phyloP scores from a whole-genome alignment of 2,888 invertebrate genomes.

The Antheraea assamensis region DNA sequence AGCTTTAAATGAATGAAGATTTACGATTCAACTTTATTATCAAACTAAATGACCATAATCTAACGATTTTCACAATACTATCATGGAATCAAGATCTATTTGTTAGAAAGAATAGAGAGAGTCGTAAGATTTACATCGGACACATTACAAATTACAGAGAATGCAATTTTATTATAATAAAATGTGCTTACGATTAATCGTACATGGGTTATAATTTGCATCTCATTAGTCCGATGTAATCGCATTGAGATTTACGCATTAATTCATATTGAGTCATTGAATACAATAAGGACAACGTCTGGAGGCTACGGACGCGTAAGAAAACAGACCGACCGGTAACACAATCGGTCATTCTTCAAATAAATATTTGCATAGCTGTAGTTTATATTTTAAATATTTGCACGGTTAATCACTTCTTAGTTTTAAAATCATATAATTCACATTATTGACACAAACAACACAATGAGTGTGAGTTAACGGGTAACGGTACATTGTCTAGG shows the following conservation, averaged over 20 bases:
- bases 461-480: background rate
- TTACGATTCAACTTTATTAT: no score
- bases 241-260: conserved; percentile 32
- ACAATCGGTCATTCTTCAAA: conserved; percentile 28
- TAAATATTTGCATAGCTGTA: conserved; percentile 17
- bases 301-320: conserved; percentile 31
- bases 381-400: conserved; percentile 17
- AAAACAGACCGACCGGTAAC: conserved; percentile 27
- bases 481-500: background rate
- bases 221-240: conserved; percentile 33
- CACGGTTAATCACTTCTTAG: conserved; percentile 15
- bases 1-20: no score
- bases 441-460: background rate
- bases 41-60: no score
- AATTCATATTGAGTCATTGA: conserved; percentile 33
- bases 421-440: conserved; percentile 4
- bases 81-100: no score
- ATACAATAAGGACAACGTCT: conserved; percentile 17
- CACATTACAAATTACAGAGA: background rate
- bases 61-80: no score
- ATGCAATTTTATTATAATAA: background rate
- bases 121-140: no score
- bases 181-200: conserved; percentile 17
- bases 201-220: conserved; percentile 18
- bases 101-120: no score